These are phyloP conservation scores for Tautogolabrus adspersus DNA, from an alignment of 2,113 vertebrate species.

Conservation along the genomic window DNA sequence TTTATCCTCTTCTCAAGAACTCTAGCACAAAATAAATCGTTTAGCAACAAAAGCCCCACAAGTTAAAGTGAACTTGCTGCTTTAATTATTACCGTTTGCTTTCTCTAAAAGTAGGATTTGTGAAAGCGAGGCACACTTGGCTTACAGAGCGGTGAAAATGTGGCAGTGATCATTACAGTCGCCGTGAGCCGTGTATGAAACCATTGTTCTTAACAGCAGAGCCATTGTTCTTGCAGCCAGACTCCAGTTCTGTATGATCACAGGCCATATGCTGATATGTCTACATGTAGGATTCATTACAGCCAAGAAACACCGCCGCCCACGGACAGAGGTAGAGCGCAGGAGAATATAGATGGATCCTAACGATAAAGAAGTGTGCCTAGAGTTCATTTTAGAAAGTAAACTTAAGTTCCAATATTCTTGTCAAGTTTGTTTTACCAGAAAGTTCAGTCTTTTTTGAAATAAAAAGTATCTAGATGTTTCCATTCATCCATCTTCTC, in stretches of 20 bases:
- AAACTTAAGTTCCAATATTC: not conserved
- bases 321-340: conserved; percentile 35
- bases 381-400: not conserved
- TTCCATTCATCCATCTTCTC: too few relatives aligned
- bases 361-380: not conserved
- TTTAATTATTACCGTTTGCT: not conserved
- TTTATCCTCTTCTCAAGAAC: not conserved
- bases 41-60: not conserved
- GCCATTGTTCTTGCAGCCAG: conserved; percentile 52
- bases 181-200: conserved; percentile 42
- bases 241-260: conserved; percentile 51
- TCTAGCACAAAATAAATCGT: too few relatives aligned
- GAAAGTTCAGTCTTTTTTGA: too few relatives aligned
- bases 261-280: conserved; percentile 72
- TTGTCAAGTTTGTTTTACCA: not conserved
- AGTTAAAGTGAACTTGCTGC: not conserved
- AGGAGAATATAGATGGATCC: conserved; percentile 4
- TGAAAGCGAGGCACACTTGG: conserved; percentile 42
- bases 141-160: conserved; percentile 32
- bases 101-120: conserved; percentile 26
- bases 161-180: conserved; percentile 46
- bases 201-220: conserved; percentile 58
- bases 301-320: conserved; percentile 39
- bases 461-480: too few relatives aligned
- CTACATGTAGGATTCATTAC: conserved; percentile 18